Base-by-base conservation (phyloP, 2,888 invertebrate species). In the Rhingia rostrata region DNA sequence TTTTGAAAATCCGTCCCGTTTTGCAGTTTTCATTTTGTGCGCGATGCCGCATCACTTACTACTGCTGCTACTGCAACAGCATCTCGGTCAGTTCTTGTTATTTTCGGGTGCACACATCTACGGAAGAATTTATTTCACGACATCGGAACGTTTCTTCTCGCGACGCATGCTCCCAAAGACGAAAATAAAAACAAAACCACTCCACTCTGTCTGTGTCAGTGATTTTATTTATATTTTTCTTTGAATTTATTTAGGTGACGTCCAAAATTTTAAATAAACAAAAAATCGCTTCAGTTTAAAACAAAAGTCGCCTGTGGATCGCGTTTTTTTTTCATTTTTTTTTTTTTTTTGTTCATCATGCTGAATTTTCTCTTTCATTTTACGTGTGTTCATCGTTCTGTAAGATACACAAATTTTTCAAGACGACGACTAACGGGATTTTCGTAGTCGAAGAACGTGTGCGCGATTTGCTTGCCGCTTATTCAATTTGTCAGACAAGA, bases 181-280 rank as follows among this genome's bases (percentile, higher is more conserved):
- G 9, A 58, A 54, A 49, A 22, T n/a, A 60, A 56, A 39, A 47
- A 47, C 35, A 45, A 1, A 45, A n/a, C 51, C 74, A 67, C 51
- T 60, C 66, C 54, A 41, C 74, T 74, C 66, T 58, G 81, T 81
- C 66, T 74, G 83, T 79, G 79, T 67, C 83, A 79, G 83, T 83
- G 74, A 79, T 64, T 84, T 84, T 84, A 84, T 84, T 74, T 84
- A 64, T 83, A 84, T 60, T 78, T 78, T 72, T 69, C 67, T 49
- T 49, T 22, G 69, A 84, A 80, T 84, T 80, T 84, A 84, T 84
- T 80, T 84, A 80, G 80, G 80, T 80, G 84, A 84, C 84, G 84
- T 84, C 84, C 75, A 84, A 84, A 84, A 70, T 74, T 83, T 80
- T 64, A 69, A 63, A 70, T 70, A 70, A 10, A 39, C 7, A 63